These are phyloP conservation scores for Drosophila obscura DNA, from an alignment of 1,140 invertebrate species.

Conservation along the genomic window DNA sequence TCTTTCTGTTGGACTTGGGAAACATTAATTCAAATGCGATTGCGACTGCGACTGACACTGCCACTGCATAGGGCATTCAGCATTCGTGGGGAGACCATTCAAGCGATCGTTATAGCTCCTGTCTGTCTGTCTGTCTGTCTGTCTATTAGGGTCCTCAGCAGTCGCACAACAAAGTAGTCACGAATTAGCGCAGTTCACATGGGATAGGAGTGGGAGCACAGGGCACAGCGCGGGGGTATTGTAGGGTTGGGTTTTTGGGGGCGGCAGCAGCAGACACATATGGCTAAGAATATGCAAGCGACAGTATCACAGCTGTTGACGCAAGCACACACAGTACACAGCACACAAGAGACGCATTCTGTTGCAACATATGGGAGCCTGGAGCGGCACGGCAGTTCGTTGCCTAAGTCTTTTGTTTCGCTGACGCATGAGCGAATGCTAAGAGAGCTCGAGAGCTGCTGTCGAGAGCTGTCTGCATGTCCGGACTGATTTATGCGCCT, in stretches of 20 bases:
- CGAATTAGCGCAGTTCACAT: slow-evolving; percentile 75
- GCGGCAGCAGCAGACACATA: slow-evolving; percentile 29
- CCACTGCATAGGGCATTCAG: slow-evolving; percentile 28
- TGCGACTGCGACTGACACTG: too few species aligned
- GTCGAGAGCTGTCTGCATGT: slow-evolving; percentile 27
- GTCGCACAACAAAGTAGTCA: slow-evolving; percentile 72
- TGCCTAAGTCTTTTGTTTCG: slow-evolving; percentile 78
- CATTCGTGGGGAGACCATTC: not conserved
- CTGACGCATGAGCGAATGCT: slow-evolving; percentile 73
- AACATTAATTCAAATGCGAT: too few species aligned
- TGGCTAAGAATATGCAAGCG: slow-evolving; percentile 66
- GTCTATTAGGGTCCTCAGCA: slow-evolving; percentile 37
- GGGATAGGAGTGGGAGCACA: slow-evolving; percentile 12
- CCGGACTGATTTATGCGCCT: slow-evolving; percentile 75
- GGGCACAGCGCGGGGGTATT: slow-evolving; percentile 7
- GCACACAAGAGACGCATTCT: slow-evolving; percentile 54
- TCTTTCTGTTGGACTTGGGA: too few species aligned
- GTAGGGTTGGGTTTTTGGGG: slow-evolving; percentile 20
- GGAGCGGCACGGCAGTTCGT: slow-evolving; percentile 48
- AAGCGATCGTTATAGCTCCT: not conserved
- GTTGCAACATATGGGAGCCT: slow-evolving; percentile 55
- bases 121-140: slow-evolving; percentile 11
- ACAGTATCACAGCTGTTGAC: slow-evolving; percentile 62
- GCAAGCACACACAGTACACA: slow-evolving; percentile 25
- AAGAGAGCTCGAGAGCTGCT: slow-evolving; percentile 15